phyloP scores from a whole-genome alignment of 1,140 invertebrate species.

The Acromyrmex charruanus region DNA sequence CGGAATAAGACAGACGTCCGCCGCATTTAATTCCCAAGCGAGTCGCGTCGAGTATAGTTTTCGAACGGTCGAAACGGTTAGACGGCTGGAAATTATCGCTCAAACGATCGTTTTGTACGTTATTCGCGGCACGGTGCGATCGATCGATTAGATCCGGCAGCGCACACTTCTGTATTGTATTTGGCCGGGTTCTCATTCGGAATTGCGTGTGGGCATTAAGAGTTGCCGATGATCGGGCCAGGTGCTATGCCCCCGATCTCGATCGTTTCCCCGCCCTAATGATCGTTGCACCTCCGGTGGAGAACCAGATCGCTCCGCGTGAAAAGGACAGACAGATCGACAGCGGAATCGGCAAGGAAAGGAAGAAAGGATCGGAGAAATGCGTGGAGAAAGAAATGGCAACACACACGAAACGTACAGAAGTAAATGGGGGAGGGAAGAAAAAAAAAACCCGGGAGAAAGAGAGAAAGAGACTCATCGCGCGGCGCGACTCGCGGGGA shows the following conservation, averaged over 20 bases:
- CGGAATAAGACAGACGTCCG: conserved; percentile 38
- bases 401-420: not conserved
- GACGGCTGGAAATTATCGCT: conserved; percentile 56
- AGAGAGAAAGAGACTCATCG: conserved; percentile 35
- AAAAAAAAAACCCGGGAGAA: not conserved
- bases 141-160: conserved; percentile 68
- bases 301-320: conserved; percentile 46
- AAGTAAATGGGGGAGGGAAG: not conserved
- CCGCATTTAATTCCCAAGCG: conserved; percentile 28
- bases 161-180: conserved; percentile 35
- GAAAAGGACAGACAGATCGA: conserved; percentile 2
- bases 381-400: not conserved
- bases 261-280: conserved; percentile 76
- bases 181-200: conserved; percentile 58
- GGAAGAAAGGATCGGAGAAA: conserved; percentile 43
- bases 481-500: conserved; percentile 44
- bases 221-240: conserved; percentile 73
- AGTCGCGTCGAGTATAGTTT: not conserved
- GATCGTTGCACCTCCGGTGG: conserved; percentile 63
- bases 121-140: conserved; percentile 52
- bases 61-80: conserved; percentile 6
- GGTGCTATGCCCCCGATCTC: conserved; percentile 68
- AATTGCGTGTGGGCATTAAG: conserved; percentile 73
- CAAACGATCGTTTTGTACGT: conserved; percentile 41
- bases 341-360: conserved; percentile 20